Percentiles rank a stretch among this genome's conserved stretches.
Evolutionary conservation across 2,113 vertebrate genomes (phyloP).

Genomic region (Acrocephalus arundinaceus): DNA sequence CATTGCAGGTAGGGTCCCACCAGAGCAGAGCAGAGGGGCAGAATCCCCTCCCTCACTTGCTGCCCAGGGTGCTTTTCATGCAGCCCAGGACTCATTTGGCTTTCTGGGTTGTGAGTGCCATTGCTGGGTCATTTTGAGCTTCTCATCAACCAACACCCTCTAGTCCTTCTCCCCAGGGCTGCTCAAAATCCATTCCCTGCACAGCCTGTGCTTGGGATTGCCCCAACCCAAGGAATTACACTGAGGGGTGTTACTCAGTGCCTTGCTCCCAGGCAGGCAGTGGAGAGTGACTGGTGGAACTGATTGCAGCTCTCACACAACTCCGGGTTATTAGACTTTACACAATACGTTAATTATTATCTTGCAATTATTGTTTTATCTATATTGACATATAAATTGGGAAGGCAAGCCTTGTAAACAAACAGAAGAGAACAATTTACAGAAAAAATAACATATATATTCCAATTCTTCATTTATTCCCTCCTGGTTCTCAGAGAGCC

Average conservation of each 20-base stretch:
- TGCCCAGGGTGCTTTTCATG: neutral
- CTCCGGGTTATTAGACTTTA: neutral
- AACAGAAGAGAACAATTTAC: neutral
- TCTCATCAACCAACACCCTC: neutral
- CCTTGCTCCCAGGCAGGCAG: neutral
- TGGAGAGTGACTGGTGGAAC: neutral
- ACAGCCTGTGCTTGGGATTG: neutral
- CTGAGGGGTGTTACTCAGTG: neutral
- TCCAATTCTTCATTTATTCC: neutral
- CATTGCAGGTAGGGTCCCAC: neutral
- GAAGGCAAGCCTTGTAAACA: neutral
- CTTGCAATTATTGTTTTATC: neutral
- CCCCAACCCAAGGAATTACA: neutral
- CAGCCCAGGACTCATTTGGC: neutral
- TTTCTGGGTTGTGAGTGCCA: neutral
- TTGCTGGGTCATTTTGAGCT: neutral
- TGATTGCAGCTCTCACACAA: neutral
- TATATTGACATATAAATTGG: neutral
- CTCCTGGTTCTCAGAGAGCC: neutral
- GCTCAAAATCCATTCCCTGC: neutral
- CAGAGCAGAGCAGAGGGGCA: neutral
- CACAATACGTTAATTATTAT: neutral
- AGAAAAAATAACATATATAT: neutral
- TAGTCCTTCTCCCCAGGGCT: neutral
- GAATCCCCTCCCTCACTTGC: neutral